Conservation (phyloP, 2,797 vertebrate genomes). For the Xerus rutilus region DNA sequence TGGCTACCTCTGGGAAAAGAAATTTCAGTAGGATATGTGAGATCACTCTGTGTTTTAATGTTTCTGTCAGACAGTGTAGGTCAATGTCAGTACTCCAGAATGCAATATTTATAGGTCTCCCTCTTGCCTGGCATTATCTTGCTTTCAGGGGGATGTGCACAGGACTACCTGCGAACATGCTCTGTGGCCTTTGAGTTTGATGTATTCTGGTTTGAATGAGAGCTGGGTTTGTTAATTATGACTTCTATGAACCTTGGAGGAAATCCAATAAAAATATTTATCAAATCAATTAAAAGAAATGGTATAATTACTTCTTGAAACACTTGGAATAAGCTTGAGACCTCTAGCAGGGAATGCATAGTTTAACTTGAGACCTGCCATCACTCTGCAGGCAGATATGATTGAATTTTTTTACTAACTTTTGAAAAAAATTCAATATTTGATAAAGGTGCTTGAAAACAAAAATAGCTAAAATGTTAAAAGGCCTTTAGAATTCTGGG, state of each 20-base stretch:
- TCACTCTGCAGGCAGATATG: not conserved
- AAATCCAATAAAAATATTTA: constrained; percentile 61
- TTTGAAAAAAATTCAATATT: constrained; percentile 33
- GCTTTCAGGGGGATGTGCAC: not conserved
- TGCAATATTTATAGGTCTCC: not conserved
- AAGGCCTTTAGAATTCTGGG: not conserved
- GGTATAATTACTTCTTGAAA: not conserved
- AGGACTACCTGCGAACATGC: not conserved
- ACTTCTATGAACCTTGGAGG: not conserved
- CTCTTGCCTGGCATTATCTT: not conserved
- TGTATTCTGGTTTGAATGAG: constrained; percentile 39
- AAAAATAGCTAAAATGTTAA: not conserved
- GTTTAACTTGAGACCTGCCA: not conserved
- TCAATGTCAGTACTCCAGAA: not conserved
- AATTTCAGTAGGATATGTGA: not conserved
- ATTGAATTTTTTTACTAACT: not conserved
- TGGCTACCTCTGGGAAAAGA: constrained; percentile 21
- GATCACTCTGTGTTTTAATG: not conserved
- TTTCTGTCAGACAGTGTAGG: constrained; percentile 59
- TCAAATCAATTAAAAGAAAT: constrained; percentile 25
- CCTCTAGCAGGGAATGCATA: not conserved
- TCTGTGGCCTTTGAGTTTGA: constrained; percentile 56
- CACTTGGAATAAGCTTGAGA: not conserved
- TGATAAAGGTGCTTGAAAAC: not conserved
- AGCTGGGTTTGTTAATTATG: constrained; percentile 67